Evolutionary conservation across 2,797 vertebrate species (phyloP).

Genomic region (Pogoniulus pusillus): DNA sequence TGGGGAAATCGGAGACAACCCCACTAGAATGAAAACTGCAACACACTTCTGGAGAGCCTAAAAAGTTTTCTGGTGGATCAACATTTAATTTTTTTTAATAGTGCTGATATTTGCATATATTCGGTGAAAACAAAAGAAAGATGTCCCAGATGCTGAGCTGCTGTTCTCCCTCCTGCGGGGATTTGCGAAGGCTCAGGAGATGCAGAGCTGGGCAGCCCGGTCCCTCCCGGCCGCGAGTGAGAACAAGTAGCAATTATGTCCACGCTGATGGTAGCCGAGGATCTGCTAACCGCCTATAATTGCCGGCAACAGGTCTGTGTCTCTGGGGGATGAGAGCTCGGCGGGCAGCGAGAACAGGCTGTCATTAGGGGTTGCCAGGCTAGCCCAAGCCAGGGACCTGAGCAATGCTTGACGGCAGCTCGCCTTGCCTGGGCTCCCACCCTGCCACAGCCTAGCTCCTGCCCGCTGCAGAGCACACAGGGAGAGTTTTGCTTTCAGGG

Average conservation of each 20-base stretch:
- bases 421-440: neutral
- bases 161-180: neutral
- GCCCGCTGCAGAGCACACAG: neutral
- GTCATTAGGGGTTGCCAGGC: neutral
- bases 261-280: neutral
- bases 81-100: neutral
- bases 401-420: neutral
- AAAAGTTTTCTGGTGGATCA: neutral
- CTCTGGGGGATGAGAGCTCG: neutral
- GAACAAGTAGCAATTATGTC: slow-evolving; percentile 8
- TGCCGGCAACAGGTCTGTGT: slow-evolving; percentile 14
- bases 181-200: neutral
- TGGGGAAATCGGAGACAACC: accelerated
- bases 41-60: neutral
- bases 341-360: neutral
- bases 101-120: neutral
- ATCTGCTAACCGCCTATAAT: slow-evolving; percentile 28
- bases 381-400: neutral
- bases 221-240: neutral
- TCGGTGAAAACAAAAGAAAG: neutral
- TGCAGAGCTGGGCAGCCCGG: neutral
- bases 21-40: neutral
- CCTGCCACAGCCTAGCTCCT: neutral
- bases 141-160: neutral
- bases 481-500: neutral